Evolutionary conservation across 2,888 invertebrate genomes (phyloP).

Genomic region (Serrognathus titanus): DNA sequence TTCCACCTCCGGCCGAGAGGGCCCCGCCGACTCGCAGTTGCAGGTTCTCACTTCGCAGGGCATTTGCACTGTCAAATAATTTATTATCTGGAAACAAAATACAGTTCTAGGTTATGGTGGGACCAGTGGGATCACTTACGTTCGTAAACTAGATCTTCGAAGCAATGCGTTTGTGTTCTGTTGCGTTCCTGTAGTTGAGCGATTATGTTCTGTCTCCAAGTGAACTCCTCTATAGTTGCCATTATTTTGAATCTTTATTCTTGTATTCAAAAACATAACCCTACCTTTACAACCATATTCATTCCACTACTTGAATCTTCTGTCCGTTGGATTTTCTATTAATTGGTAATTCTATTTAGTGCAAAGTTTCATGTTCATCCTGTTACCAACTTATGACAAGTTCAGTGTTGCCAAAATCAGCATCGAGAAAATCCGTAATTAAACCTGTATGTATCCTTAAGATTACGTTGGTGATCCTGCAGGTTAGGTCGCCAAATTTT

Average conservation of each 20-base stretch:
- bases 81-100: slow-evolving; percentile 66
- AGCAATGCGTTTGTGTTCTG: slow-evolving; percentile 69
- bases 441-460: no score
- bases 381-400: no score
- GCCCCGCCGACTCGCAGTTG: slow-evolving; percentile 77
- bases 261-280: slow-evolving; percentile 22
- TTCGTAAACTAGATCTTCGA: slow-evolving; percentile 75
- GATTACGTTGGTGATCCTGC: no score
- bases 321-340: neutral
- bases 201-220: slow-evolving; percentile 71
- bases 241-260: slow-evolving; percentile 19
- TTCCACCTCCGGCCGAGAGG: slow-evolving; percentile 30
- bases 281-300: neutral
- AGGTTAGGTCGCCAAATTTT: no score
- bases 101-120: neutral
- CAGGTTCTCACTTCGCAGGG: slow-evolving; percentile 77
- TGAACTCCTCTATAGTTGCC: slow-evolving; percentile 39
- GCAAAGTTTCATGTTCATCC: no score
- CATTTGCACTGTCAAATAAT: slow-evolving; percentile 78
- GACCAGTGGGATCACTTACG: slow-evolving; percentile 59
- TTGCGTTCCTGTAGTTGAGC: slow-evolving; percentile 70
- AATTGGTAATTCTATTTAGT: neutral
- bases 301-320: slow-evolving; percentile 4
- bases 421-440: no score
- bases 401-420: no score